Percentiles rank a stretch among this genome's conserved stretches.
These are phyloP conservation scores for Malaclemys terrapin DNA, from an alignment of 2,113 vertebrate species.

Conservation along the genomic window DNA sequence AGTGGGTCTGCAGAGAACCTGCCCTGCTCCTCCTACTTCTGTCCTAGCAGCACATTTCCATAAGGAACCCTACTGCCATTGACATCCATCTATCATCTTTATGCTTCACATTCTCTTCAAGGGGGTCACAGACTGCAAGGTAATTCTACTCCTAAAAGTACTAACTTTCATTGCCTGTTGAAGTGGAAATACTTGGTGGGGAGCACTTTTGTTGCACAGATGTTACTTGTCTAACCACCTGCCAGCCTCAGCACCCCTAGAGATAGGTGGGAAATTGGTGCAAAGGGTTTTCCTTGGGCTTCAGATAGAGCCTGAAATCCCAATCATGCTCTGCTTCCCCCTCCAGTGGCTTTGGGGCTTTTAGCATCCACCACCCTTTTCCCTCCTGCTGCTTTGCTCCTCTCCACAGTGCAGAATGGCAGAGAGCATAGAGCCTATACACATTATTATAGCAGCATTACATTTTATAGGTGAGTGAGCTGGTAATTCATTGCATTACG, in stretches of 20 bases:
- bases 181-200: not conserved
- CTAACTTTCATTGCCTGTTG: not conserved
- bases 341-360: not conserved
- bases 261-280: not conserved
- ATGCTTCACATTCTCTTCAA: not conserved
- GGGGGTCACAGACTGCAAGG: accelerated
- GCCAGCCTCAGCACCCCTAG: not conserved
- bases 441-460: not conserved
- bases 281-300: not conserved
- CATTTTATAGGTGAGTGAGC: not conserved
- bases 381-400: not conserved
- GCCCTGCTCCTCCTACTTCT: not conserved
- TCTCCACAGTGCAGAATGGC: not conserved
- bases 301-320: not conserved
- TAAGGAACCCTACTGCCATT: not conserved
- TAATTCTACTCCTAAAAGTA: not conserved
- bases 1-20: not conserved
- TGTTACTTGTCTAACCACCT: not conserved
- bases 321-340: not conserved
- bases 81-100: accelerated
- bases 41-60: not conserved
- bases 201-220: not conserved
- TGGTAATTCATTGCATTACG: conserved; percentile 14
- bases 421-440: not conserved
- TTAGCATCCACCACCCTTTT: not conserved